Percentiles rank a stretch among this genome's conserved stretches.
Conservation (phyloP, 1,140 invertebrate species). For the Dendrolimus punctatus region DNA sequence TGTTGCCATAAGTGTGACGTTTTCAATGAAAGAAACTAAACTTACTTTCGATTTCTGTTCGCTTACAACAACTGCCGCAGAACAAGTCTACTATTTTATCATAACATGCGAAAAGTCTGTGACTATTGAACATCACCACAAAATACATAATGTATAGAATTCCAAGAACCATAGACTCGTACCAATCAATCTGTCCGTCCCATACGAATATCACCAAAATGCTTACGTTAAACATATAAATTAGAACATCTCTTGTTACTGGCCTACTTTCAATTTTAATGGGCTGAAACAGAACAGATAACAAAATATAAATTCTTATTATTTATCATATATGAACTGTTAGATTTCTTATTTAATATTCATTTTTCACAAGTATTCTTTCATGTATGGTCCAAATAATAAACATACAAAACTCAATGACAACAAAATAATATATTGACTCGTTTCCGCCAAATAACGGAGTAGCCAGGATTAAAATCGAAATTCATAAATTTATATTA, state of each 20-base stretch:
- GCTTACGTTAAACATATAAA: slow-evolving; percentile 85
- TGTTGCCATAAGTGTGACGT: not conserved
- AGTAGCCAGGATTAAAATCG: no score
- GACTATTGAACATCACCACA: slow-evolving; percentile 59
- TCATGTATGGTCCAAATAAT: no score
- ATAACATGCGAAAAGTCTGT: slow-evolving; percentile 31
- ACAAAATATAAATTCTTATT: not conserved
- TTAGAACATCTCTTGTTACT: slow-evolving; percentile 86
- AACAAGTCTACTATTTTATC: slow-evolving; percentile 20
- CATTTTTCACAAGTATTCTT: no score
- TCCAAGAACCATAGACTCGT: slow-evolving; percentile 80
- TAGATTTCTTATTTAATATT: no score
- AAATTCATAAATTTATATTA: no score
- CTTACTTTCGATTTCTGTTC: slow-evolving; percentile 20
- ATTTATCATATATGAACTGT: not conserved
- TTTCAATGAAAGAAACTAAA: not conserved
- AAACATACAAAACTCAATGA: no score
- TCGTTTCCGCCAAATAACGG: no score
- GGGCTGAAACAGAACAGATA: slow-evolving; percentile 72
- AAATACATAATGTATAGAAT: slow-evolving; percentile 79
- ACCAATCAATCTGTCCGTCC: slow-evolving; percentile 86
- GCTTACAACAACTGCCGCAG: slow-evolving; percentile 15
- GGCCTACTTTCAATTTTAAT: slow-evolving; percentile 89
- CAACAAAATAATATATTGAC: no score
- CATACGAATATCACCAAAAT: slow-evolving; percentile 84